Evolutionary conservation across 2,113 vertebrate genomes (phyloP).

Genomic region (Sinocyclocheilus maitianheensis): DNA sequence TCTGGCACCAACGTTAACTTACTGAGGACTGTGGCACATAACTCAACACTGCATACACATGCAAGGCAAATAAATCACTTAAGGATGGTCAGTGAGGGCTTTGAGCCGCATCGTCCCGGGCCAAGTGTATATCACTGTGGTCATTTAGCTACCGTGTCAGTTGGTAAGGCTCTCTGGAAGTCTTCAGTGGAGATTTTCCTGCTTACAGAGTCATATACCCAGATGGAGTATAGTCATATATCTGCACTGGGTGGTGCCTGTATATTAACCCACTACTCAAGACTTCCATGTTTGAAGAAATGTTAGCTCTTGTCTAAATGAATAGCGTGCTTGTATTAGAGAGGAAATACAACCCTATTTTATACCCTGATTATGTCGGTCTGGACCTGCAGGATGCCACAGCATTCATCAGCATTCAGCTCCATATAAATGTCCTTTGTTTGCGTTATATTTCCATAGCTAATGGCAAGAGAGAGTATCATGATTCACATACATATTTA

Average conservation of each 20-base stretch:
- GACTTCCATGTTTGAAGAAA: slow-evolving; percentile 22
- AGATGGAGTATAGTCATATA: not conserved
- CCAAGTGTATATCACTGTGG: slow-evolving; percentile 48
- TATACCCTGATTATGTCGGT: slow-evolving; percentile 14
- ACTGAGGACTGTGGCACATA: slow-evolving; percentile 44
- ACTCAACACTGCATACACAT: slow-evolving; percentile 51
- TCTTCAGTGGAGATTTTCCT: slow-evolving; percentile 34
- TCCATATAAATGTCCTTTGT: slow-evolving; percentile 16
- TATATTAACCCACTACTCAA: slow-evolving; percentile 38
- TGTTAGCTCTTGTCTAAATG: slow-evolving; percentile 28
- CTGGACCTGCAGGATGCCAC: slow-evolving; percentile 33
- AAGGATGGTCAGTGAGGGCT: slow-evolving; percentile 47
- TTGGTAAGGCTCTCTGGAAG: slow-evolving; percentile 11
- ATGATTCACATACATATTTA: slow-evolving; percentile 40
- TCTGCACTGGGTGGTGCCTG: slow-evolving; percentile 25
- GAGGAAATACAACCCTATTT: slow-evolving; percentile 1
- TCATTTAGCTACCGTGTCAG: slow-evolving; percentile 42
- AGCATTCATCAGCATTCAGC: slow-evolving; percentile 4
- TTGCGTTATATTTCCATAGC: slow-evolving; percentile 41
- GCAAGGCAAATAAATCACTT: slow-evolving; percentile 50
- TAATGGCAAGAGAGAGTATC: slow-evolving; percentile 34
- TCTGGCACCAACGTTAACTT: slow-evolving; percentile 37
- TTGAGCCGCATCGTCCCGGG: slow-evolving; percentile 26
- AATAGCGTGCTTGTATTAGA: slow-evolving; percentile 13
- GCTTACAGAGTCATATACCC: not conserved